Evolutionary conservation across 2,888 invertebrate species (phyloP).

Genomic region (Aspidiotus destructor): DNA sequence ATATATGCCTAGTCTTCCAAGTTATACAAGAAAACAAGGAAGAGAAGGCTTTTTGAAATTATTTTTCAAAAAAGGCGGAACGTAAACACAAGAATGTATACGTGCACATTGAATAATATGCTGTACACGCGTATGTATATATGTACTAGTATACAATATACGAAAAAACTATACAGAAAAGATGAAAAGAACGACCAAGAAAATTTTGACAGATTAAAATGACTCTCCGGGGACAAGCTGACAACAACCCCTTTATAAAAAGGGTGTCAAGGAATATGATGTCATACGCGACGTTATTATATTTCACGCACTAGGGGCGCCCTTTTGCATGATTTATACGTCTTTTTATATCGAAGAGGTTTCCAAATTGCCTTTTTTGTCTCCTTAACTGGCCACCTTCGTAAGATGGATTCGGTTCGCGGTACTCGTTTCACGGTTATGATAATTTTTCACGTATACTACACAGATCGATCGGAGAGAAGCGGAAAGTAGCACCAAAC

Average conservation of each 20-base stretch:
- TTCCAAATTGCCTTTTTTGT: slow-evolving; percentile 16
- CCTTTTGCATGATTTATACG: slow-evolving; percentile 32
- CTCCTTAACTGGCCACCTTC: slow-evolving; percentile 19
- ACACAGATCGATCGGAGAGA: too few species aligned
- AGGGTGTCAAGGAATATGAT: slow-evolving; percentile 33
- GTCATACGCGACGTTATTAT: slow-evolving; percentile 31
- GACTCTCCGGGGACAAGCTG: slow-evolving; percentile 31
- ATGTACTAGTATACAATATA: too few species aligned
- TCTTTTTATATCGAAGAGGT: slow-evolving; percentile 26
- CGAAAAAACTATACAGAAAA: slow-evolving; percentile 16
- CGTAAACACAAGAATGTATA: too few species aligned
- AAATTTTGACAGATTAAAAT: slow-evolving; percentile 33
- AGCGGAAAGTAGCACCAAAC: too few species aligned
- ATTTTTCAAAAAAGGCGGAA: too few species aligned
- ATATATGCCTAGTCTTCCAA: too few species aligned
- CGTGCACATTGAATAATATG: too few species aligned
- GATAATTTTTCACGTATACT: neutral
- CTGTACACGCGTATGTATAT: too few species aligned
- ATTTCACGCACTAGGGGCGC: slow-evolving; percentile 31
- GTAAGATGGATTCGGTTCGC: slow-evolving; percentile 1
- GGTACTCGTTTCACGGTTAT: neutral
- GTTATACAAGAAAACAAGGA: too few species aligned
- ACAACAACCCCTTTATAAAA: slow-evolving; percentile 31
- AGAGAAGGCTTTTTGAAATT: too few species aligned
- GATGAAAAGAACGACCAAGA: slow-evolving; percentile 27